These are phyloP conservation scores for Orchestia grillus DNA, from an alignment of 1,140 invertebrate genomes.

Conservation along the genomic window DNA sequence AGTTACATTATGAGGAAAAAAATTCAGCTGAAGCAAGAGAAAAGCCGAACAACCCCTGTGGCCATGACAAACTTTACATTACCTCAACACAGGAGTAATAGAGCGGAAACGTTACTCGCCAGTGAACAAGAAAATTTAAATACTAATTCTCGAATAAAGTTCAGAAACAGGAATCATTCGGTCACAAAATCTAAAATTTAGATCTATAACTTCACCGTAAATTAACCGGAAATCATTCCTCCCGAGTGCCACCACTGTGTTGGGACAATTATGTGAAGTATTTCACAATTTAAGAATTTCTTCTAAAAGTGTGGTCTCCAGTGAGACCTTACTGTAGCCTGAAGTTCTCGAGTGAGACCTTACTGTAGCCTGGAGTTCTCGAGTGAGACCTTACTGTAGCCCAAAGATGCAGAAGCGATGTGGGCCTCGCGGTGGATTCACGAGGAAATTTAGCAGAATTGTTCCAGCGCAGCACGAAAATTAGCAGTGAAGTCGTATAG, in stretches of 20 bases:
- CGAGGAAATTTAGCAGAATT: background rate
- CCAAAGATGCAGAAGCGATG: background rate
- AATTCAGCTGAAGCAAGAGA: background rate
- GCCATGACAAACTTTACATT: background rate
- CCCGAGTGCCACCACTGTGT: no score
- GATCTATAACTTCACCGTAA: background rate
- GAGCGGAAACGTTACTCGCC: background rate
- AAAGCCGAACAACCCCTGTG: background rate
- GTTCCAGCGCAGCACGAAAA: background rate
- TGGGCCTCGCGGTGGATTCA: background rate
- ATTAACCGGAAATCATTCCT: background rate
- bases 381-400: background rate
- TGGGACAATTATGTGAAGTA: background rate
- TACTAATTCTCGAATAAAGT: background rate
- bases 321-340: no score
- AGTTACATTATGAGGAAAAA: background rate
- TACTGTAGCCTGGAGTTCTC: background rate
- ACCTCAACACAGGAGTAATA: background rate
- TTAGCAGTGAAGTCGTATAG: background rate
- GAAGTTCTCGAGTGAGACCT: no score
- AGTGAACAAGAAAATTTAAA: background rate
- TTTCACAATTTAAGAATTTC: background rate
- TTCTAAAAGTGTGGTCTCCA: background rate
- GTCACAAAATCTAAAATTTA: no score
- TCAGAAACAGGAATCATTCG: background rate